These are phyloP conservation scores for Pempheris klunzingeri DNA, from an alignment of 2,797 vertebrate genomes.

Conservation along the genomic window DNA sequence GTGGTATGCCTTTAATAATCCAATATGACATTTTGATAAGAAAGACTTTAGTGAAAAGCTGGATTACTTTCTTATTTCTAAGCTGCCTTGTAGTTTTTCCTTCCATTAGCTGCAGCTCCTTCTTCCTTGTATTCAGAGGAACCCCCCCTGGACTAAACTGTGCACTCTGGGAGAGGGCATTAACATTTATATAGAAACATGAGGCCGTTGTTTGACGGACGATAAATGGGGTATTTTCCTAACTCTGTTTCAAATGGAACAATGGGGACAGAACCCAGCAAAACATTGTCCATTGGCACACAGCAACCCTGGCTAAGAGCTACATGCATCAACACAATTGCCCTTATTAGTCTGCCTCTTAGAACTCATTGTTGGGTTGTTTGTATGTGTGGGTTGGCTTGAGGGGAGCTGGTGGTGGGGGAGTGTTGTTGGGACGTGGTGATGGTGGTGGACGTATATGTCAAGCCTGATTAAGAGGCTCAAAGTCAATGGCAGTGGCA, in stretches of 20 bases:
- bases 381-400: conserved; percentile 49
- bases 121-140: conserved; percentile 48
- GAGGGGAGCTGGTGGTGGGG: conserved; percentile 9
- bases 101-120: conserved; percentile 38
- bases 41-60: conserved; percentile 67
- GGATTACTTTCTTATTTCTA: conserved; percentile 69
- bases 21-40: conserved; percentile 77
- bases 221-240: conserved; percentile 80
- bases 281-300: conserved; percentile 60
- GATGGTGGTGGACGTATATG: conserved; percentile 38
- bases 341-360: conserved; percentile 66
- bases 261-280: conserved; percentile 58
- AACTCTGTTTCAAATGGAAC: conserved; percentile 73
- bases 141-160: conserved; percentile 43
- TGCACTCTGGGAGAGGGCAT: conserved; percentile 64
- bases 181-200: conserved; percentile 85
- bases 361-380: conserved; percentile 59
- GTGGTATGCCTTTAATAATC: conserved; percentile 63
- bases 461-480: conserved; percentile 74
- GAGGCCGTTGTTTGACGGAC: conserved; percentile 69
- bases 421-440: conserved; percentile 14
- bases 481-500: conserved; percentile 62
- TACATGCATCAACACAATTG: conserved; percentile 75
- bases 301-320: conserved; percentile 60
- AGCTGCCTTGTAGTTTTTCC: conserved; percentile 56